Conservation (phyloP, 2,113 vertebrate species). For the Phrynosoma platyrhinos region DNA sequence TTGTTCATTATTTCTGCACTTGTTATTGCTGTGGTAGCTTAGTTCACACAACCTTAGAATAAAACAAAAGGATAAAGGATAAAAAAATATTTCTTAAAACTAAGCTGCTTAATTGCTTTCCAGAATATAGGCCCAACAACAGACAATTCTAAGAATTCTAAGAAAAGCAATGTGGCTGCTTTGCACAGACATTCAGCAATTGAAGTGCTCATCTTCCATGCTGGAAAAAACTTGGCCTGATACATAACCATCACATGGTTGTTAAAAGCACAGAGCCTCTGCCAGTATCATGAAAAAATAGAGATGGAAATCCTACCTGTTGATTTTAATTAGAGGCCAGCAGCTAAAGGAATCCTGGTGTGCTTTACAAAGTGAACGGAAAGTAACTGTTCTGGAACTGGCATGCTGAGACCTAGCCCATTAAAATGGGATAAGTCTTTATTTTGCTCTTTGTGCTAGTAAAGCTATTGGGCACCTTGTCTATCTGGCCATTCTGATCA, state of each 20-base stretch:
- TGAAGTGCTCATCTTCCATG: background rate
- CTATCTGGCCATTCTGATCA: background rate
- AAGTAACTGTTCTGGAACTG: background rate
- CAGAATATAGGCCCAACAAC: background rate
- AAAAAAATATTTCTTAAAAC: no score
- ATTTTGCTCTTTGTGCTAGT: conserved; percentile 23
- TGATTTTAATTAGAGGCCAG: conserved; percentile 30
- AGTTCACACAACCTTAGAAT: no score
- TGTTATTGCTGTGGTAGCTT: no score
- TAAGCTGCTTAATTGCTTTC: background rate
- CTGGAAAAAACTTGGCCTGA: background rate
- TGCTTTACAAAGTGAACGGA: background rate
- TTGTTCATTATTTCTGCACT: background rate
- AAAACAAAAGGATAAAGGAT: no score
- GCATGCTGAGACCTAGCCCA: background rate
- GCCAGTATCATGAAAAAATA: background rate
- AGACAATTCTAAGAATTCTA: background rate
- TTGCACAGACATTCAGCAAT: background rate
- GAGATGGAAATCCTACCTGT: background rate
- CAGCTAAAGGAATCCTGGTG: background rate
- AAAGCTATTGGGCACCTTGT: background rate
- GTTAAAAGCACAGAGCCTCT: background rate
- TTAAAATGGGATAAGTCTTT: conserved; percentile 11
- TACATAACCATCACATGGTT: background rate
- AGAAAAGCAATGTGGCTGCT: background rate